Conservation (phyloP, 2,113 vertebrate species). For the Sapajus apella region DNA sequence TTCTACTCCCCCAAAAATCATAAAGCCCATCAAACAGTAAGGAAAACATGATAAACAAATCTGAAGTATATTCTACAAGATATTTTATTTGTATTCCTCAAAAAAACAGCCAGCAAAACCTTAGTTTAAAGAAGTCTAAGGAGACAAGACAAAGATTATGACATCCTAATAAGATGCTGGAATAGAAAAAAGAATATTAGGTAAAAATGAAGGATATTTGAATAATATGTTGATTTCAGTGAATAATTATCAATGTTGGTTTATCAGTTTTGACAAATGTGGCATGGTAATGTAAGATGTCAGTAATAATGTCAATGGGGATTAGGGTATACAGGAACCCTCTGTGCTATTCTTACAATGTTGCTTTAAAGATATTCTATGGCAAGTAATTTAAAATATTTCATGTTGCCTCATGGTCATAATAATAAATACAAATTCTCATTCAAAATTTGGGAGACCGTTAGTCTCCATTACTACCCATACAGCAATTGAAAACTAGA, state of each 20-base stretch:
- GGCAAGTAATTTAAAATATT: background rate
- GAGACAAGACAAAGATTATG: background rate
- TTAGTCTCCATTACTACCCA: background rate
- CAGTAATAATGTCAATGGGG: background rate
- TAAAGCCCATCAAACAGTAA: background rate
- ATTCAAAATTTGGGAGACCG: background rate
- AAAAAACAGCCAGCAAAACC: background rate
- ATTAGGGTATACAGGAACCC: background rate
- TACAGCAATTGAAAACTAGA: background rate
- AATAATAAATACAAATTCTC: background rate
- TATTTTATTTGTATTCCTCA: background rate
- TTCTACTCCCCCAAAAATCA: background rate
- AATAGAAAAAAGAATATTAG: background rate
- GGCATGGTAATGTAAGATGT: background rate
- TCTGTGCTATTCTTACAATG: background rate
- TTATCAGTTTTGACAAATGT: background rate
- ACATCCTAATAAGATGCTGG: background rate
- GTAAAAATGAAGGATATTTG: background rate
- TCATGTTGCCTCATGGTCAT: background rate
- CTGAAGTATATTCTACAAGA: background rate
- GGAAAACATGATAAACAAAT: background rate
- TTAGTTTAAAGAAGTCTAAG: background rate
- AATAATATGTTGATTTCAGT: background rate
- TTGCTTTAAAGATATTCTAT: background rate
- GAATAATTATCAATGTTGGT: background rate